Base-by-base conservation (phyloP, 2,888 invertebrate genomes). In the Phragmatobia fuliginosa region DNA sequence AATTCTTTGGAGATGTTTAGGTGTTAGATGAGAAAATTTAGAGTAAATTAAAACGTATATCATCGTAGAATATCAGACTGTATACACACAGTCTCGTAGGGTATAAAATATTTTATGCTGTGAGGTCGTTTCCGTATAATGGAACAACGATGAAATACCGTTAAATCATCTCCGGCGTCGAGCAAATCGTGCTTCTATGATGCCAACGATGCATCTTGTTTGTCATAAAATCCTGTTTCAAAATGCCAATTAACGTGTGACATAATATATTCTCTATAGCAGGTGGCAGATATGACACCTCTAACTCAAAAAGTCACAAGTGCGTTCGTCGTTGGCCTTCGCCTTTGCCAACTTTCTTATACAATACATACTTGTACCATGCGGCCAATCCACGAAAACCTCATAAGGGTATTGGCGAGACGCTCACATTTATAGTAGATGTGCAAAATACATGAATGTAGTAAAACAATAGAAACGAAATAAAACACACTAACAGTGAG, bases 121-220 rank as follows among this genome's bases (percentile, higher is more conserved):
- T 72, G 36, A 38, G 56, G 68, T 62, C 60, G 64, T 60, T 60
- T 36, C 59, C 61, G 52, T 66, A 32, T 64, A 32, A 64, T 52
- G 61, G 21, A 60, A 52, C 38, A 62, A 72, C 70, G 68, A 68
- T 67, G 41, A 33, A 67, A 60, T 64, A 66, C 32, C 59, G 56
- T 71, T 80, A 62, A 72, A 66, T 60, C 60, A 31, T 38, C 52
- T 14, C 25, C 18, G 33, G 28, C 18, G 41, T 56, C 41, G 36
- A 45, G 16, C 56, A 62, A 52, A 45, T 59, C 63, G 61, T 69
- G 63, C 31, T 33, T 62, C 69, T 21, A 61, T 49, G 58, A 58
- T 45, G 16, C 28, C 18, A n/a, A 52, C 45, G 16, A 63, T 60
- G 45, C 62, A 49, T 67, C 38, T 68, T 45, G 14, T 38, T 49